A percentile compares a stretch with the other conserved stretches of the same genome.
Evolutionary conservation across 2,797 vertebrate genomes (phyloP).

Genomic region (Melanogrammus aeglefinus): DNA sequence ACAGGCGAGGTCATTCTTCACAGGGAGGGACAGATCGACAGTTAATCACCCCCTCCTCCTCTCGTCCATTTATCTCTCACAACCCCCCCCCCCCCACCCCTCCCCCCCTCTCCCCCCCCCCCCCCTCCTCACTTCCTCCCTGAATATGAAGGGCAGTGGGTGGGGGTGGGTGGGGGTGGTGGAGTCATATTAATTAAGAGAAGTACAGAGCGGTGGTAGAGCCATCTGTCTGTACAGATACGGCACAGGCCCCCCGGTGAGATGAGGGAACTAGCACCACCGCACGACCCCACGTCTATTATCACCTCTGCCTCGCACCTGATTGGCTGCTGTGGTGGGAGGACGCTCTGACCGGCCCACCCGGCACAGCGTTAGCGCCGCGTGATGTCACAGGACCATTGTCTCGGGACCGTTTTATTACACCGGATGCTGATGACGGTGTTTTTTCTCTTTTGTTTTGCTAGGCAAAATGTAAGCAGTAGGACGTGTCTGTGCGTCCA

Average conservation of each 20-base stretch:
- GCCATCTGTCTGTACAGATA: constrained; percentile 61
- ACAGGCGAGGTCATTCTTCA: constrained; percentile 60
- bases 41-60: constrained; percentile 85
- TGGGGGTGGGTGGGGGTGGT: constrained; percentile 42
- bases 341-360: background rate
- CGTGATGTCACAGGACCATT: constrained; percentile 20
- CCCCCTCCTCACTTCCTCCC: constrained; percentile 58
- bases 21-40: constrained; percentile 32
- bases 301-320: constrained; percentile 55
- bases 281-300: constrained; percentile 60
- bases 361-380: constrained; percentile 37
- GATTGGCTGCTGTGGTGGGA: constrained; percentile 54
- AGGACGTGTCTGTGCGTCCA: no score
- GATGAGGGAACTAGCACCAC: constrained; percentile 51
- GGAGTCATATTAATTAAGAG: constrained; percentile 78
- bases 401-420: no score
- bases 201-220: constrained; percentile 67
- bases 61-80: constrained; percentile 17
- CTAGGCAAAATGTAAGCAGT: no score
- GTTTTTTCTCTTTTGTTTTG: no score
- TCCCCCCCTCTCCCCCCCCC: no score
- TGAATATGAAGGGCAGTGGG: constrained; percentile 58
- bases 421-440: no score
- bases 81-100: constrained; percentile 55
- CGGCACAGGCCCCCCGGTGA: constrained; percentile 47